Base-by-base conservation (phyloP, 2,888 invertebrate species). In the Sarcophaga rosellei region DNA sequence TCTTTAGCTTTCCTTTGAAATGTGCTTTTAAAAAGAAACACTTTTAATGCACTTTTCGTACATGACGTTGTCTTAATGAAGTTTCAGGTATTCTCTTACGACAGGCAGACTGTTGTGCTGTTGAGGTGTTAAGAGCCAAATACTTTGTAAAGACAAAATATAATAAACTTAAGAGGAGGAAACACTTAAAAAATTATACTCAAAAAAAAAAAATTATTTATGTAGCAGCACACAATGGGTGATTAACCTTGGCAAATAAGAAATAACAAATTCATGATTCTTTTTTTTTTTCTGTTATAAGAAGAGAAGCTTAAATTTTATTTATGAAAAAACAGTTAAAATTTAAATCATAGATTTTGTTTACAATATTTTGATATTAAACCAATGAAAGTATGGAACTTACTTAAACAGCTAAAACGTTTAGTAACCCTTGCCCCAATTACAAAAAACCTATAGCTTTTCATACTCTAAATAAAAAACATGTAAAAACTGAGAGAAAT, bases 381-480 rank as follows among this genome's bases (percentile, higher is more conserved):
- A 15, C 17, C 12, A 4, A 12, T 4, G 53, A 17, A 53, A 5
- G 17, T 53, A 15, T 12, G 2, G 4, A 44, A 20, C 47, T 65
- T 53, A 65, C 35, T 53, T 20, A 10, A 17, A 70, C 44, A 78
- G 59, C 70, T 75, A 53, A 79, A 86, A 25, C 85, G 85, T 82
- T 80, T 80, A 82, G 73, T 86, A 76, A 79, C 79, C 79, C 76
- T 86, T 83, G 82, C 47, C 44, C 72, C 69, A 76, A 72, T 68
- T 86, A 53, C 57, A 73, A n/a, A 44, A 10, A 8, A 10, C 35
- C 8, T 10, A 35, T 2, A 78, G 77, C 45, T 4, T 47, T 75
- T 77, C n/a, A 62, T 68, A 78, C 1, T 5, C 61, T 20, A 61
- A 61, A 61, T 20, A 11, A 61, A 61, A 8, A 61, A 21, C 15